Evolutionary conservation across 2,797 vertebrate species (phyloP).

Genomic region (Eulemur rubriventer): DNA sequence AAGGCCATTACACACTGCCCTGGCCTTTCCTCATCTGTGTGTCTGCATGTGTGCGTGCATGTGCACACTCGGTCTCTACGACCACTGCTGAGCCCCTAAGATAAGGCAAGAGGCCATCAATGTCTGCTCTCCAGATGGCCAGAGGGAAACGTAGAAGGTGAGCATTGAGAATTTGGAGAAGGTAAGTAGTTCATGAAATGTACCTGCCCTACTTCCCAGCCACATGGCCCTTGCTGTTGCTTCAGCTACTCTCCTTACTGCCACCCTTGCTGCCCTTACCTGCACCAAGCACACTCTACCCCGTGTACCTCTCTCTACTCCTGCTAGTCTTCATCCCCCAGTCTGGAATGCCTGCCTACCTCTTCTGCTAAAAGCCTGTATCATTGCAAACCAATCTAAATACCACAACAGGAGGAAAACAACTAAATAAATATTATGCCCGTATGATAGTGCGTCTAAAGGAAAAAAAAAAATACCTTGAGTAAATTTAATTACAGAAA

Average conservation of each 20-base stretch:
- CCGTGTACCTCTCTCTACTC: background rate
- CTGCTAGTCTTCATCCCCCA: background rate
- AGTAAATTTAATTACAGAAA: conserved; percentile 37
- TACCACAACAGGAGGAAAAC: conserved; percentile 17
- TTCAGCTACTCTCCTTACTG: conserved; percentile 15
- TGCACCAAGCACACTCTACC: background rate
- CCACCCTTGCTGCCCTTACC: background rate
- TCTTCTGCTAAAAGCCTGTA: background rate
- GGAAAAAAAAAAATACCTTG: background rate
- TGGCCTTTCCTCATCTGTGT: background rate
- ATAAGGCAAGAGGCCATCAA: background rate
- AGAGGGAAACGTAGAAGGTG: background rate
- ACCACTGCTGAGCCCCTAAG: background rate
- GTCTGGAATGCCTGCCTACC: background rate
- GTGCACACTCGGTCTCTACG: background rate
- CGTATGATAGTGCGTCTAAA: background rate
- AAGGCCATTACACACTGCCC: background rate
- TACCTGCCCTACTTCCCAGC: background rate
- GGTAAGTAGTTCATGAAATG: background rate
- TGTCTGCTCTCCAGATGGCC: conserved; percentile 17
- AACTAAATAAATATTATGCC: conserved; percentile 31
- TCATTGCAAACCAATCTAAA: conserved; percentile 43
- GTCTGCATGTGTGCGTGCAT: background rate
- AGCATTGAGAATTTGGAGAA: conserved; percentile 15
- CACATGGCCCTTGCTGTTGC: background rate